Evolutionary conservation across 2,113 vertebrate genomes (phyloP), one percentile per base, ranked within the genome.

Genomic region (Eira barbara): DNA sequence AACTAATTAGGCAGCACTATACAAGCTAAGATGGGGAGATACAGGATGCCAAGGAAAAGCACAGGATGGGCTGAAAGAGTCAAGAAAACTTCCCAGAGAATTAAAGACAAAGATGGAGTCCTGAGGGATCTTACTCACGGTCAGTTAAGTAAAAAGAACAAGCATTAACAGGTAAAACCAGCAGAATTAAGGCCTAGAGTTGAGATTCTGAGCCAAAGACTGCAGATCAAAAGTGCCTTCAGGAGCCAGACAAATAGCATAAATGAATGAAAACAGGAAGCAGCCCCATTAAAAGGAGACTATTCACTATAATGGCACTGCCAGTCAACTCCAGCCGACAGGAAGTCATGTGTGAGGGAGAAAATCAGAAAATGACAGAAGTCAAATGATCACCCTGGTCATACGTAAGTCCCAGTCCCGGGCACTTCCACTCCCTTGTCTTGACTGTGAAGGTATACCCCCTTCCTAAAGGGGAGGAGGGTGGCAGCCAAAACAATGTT

Each of bases 71-170:
- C 11, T 91, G 18, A 8, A 84, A 85, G 39, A 94, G 45, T 29
- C 45, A 91, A 63, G 36, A 91, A 96, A 91, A 81, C 31, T 65
- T 73, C 65, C 36, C 36, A 59, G 39, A 91, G 34, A 11, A 93
- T 82, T 12, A 25, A 97, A 78, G 20, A 65, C 65, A 81, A 85
- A 96, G 36, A 57, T n/a, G 85, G 71, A 69, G n/a, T 49, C 45
- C 31, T 12, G 21, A 57, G 42, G 25, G 42, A 86, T 13, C 67
- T 89, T 36, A 47, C 29, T 91, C 55, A 73, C 27, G 17, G 1
- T 69, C 80, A 74, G 18, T n/a, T 36, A 59, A 59, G 10, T 42
- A 94, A 4, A 91, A 17, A 63, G n/a, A 52, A 63, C 23, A 6
- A 80, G 36, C 7, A 90, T 83, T 80, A 39, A 31, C 6, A 45